These are phyloP conservation scores for Dasyornis broadbenti DNA, from an alignment of 2,113 vertebrate genomes.

Conservation along the genomic window DNA sequence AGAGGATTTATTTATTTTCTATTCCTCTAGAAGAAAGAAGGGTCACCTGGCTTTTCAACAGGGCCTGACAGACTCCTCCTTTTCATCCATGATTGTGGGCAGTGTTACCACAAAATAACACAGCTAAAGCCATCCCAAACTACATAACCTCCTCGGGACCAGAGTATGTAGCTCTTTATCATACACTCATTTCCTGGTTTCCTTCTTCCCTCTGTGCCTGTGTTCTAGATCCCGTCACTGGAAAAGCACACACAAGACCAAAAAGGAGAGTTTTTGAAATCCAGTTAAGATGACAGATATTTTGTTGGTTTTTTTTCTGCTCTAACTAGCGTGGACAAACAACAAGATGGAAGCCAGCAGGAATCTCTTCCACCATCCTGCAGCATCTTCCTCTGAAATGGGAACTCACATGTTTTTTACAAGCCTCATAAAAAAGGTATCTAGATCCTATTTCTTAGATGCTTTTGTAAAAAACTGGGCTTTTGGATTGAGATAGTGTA, in stretches of 20 bases:
- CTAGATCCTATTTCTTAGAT: not conserved
- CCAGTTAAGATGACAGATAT: not conserved
- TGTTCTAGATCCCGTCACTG: not conserved
- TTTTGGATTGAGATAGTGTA: not conserved
- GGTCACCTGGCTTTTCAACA: not conserved
- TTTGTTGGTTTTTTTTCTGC: not conserved
- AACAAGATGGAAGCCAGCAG: not conserved
- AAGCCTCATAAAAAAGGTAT: not conserved
- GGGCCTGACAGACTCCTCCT: not conserved
- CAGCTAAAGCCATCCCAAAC: not conserved
- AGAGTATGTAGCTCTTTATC: not conserved
- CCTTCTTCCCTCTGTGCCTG: not conserved
- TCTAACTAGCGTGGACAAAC: not conserved
- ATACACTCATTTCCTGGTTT: not conserved
- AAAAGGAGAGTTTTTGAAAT: not conserved
- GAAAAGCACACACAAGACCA: not conserved
- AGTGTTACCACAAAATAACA: not conserved
- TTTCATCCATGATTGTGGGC: not conserved
- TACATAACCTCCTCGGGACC: fast-evolving
- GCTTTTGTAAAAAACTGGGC: not conserved
- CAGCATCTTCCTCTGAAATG: not conserved
- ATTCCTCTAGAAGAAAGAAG: not conserved
- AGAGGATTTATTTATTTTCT: not conserved
- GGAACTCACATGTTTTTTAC: not conserved
- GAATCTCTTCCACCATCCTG: not conserved